A percentile compares a stretch with the other conserved stretches of the same genome.
Conservation (phyloP, 2,797 vertebrate genomes). For the Lepilemur septentrionalis region DNA sequence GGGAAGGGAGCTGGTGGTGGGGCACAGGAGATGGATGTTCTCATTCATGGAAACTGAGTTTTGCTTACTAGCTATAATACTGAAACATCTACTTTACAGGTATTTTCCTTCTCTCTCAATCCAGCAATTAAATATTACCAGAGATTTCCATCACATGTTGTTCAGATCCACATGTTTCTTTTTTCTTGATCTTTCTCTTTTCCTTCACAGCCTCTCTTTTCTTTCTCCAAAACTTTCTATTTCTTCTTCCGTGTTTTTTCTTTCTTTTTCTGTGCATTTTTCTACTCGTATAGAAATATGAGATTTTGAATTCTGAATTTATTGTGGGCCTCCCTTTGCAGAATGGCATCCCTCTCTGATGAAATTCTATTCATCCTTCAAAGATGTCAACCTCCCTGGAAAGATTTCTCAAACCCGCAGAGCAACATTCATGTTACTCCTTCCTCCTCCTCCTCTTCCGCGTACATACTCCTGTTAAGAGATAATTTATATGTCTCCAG, state of each 20-base stretch:
- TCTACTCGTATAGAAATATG: not conserved
- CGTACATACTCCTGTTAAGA: not conserved
- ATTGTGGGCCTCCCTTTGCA: not conserved
- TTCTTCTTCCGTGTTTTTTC: not conserved
- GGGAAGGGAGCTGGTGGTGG: not conserved
- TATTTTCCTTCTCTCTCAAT: not conserved
- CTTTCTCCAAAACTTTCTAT: not conserved
- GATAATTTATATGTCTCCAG: not conserved
- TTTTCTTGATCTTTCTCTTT: not conserved
- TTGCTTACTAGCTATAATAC: not conserved
- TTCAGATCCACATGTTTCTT: not conserved
- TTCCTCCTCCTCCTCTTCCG: not conserved
- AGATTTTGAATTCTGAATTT: not conserved
- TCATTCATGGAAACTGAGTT: not conserved
- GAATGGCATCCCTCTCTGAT: not conserved
- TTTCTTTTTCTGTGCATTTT: not conserved
- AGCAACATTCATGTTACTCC: not conserved
- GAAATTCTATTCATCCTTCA: not conserved
- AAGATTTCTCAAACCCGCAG: not conserved
- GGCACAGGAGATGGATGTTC: not conserved
- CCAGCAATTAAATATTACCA: not conserved
- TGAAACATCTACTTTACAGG: not conserved
- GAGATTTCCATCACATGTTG: not conserved
- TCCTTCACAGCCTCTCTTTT: not conserved
- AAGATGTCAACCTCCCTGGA: not conserved